These are phyloP conservation scores for Onychostruthus taczanowskii DNA, from an alignment of 2,113 vertebrate genomes.

Conservation along the genomic window DNA sequence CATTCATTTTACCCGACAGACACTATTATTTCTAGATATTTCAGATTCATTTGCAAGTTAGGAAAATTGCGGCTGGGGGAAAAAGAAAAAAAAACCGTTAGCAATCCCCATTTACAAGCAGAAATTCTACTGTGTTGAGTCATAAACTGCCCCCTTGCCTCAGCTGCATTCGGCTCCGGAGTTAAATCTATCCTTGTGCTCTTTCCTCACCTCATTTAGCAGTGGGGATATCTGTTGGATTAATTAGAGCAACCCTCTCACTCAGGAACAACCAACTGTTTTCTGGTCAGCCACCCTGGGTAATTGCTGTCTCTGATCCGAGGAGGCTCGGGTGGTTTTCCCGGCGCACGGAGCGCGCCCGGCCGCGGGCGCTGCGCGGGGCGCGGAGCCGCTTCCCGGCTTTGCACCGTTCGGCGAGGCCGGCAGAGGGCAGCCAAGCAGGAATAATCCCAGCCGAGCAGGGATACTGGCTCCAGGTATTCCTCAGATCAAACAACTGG, in stretches of 20 bases:
- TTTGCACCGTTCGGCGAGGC: conserved; percentile 62
- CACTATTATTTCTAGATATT: conserved; percentile 55
- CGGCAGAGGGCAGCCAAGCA: conserved; percentile 85
- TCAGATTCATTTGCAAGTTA: conserved; percentile 54
- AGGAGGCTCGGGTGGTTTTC: background rate
- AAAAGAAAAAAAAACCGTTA: background rate
- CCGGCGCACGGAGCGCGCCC: conserved; percentile 48
- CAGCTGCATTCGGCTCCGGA: conserved; percentile 19
- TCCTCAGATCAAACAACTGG: conserved; percentile 45
- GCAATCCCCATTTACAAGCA: conserved; percentile 31
- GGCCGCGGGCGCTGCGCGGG: background rate
- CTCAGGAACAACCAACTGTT: conserved; percentile 64
- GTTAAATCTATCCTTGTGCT: conserved; percentile 40
- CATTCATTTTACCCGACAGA: conserved; percentile 40
- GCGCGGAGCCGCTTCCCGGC: background rate
- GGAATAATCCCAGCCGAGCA: conserved; percentile 73
- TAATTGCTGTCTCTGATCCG: conserved; percentile 62
- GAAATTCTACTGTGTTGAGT: conserved; percentile 50
- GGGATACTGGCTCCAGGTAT: conserved; percentile 55
- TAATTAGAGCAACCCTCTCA: conserved; percentile 65
- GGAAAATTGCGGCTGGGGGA: conserved; percentile 11
- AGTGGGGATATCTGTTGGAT: conserved; percentile 69
- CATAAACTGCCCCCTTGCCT: conserved; percentile 66
- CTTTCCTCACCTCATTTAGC: conserved; percentile 72
- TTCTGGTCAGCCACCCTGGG: conserved; percentile 44